Base-by-base conservation (phyloP, 1,140 invertebrate species). In the Penaeus vannamei region DNA sequence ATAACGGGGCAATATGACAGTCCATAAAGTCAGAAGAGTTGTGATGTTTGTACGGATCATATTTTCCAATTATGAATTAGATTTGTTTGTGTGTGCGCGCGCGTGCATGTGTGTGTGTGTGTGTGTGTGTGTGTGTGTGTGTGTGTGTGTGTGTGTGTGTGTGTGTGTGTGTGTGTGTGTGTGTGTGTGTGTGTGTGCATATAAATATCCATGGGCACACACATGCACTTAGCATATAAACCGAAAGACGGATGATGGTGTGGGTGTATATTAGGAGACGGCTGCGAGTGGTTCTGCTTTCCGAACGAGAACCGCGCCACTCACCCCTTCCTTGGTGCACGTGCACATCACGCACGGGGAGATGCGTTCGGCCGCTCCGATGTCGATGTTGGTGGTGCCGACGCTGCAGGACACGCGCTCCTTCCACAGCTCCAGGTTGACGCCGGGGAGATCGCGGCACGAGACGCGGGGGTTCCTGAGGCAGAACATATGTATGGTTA, bases 321-420 rank as follows among this genome's bases (percentile, higher is more conserved):
- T 93, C 92, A 94, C 94, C 90, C 95, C 95, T 93, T 95, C 95
- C 87, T 93, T 93, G 3, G 95, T 95, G 90, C 95, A 95, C n/a
- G 95, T 95, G 91, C 95, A 95, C 90, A 94, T 94, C 14, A 94
- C 93, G 90, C 95, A 95, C 5, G 95, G 95, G 10, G 94, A 95
- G 53, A 94, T 93, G 84, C 94, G 91, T 46, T 93, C 92, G 0
- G 95, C 94, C 62, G 93, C 92, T 12, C 95, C 95, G 8, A 94
- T 91, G n/a, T 94, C 92, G 59, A 95, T 94, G n/a, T 91, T 92
- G 36, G 92, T 92, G 8, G 90, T 92, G 14, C 92, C 92, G 0
- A 94, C 93, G 12, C 92, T 91, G 91, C 94, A 95, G 0, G 93
- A 92, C 19, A 92, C 91, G 29, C 93, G 90, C 90, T 95, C 94